Conservation (phyloP, 2,113 vertebrate genomes). For the Neodontobutis hainanensis region DNA sequence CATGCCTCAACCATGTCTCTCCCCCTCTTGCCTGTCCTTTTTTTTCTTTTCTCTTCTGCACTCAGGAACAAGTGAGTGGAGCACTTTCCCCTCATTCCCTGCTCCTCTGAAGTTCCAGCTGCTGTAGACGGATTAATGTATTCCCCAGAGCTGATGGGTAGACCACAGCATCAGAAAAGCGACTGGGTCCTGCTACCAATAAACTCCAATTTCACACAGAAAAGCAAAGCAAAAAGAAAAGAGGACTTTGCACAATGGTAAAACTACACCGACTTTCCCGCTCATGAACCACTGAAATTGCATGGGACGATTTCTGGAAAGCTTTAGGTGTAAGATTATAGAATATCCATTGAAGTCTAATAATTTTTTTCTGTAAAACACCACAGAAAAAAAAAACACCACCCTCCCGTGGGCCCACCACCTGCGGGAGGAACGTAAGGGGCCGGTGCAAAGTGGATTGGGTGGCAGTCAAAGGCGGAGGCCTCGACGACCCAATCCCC, state of each 20-base stretch:
- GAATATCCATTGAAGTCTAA: no score
- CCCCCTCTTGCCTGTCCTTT: conserved; percentile 16
- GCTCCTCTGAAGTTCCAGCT: conserved; percentile 68
- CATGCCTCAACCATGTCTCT: conserved; percentile 52
- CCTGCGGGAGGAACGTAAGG: no score
- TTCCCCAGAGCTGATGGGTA: conserved; percentile 69
- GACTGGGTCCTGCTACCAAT: conserved; percentile 54
- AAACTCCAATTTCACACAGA: conserved; percentile 59
- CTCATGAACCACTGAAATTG: conserved; percentile 42
- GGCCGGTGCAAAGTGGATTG: no score
- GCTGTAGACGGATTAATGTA: conserved; percentile 72
- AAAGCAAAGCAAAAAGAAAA: conserved; percentile 15
- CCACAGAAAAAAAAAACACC: no score
- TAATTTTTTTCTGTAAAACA: no score
- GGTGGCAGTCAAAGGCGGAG: no score
- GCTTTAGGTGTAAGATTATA: no score
- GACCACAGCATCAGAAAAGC: conserved; percentile 58
- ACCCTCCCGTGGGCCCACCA: no score
- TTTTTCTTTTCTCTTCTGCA: conserved; percentile 22
- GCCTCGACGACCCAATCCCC: no score
- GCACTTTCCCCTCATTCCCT: conserved; percentile 30
- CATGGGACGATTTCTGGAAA: conserved; percentile 1
- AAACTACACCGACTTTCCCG: conserved; percentile 35
- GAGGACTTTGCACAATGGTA: conserved; percentile 20
- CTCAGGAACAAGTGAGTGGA: conserved; percentile 59